A percentile compares a stretch with the other conserved stretches of the same genome.
Conservation (phyloP, 2,888 invertebrate genomes). For the Hemaris fuciformis region DNA sequence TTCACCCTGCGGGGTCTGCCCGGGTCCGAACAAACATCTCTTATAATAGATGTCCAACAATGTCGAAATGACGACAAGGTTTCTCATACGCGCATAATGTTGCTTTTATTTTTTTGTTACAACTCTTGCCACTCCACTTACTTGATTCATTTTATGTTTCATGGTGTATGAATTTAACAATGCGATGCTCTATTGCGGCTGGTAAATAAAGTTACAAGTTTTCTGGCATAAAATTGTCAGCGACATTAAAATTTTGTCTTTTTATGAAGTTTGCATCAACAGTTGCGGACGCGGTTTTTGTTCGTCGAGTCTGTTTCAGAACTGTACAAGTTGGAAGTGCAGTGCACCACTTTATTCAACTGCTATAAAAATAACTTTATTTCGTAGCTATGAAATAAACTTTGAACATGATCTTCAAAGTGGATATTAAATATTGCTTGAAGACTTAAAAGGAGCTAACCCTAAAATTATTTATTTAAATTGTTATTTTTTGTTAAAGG, state of each 20-base stretch:
- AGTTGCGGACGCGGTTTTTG: slow-evolving; percentile 64
- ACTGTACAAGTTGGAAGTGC: slow-evolving; percentile 55
- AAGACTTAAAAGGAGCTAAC: background rate
- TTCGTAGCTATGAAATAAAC: slow-evolving; percentile 50
- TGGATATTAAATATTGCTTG: slow-evolving; percentile 4
- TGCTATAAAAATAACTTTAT: slow-evolving; percentile 66
- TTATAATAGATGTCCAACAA: slow-evolving; percentile 69
- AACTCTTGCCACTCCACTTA: slow-evolving; percentile 35
- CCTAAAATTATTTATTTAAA: background rate
- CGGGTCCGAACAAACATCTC: slow-evolving; percentile 61
- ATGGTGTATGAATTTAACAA: background rate
- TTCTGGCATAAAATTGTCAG: background rate
- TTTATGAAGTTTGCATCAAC: slow-evolving; percentile 59
- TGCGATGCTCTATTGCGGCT: background rate
- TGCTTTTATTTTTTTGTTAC: slow-evolving; percentile 34
- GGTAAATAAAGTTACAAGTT: background rate
- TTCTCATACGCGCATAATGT: slow-evolving; percentile 38
- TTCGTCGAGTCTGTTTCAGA: slow-evolving; percentile 49
- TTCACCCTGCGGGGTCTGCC: slow-evolving; percentile 47
- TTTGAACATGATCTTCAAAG: slow-evolving; percentile 44
- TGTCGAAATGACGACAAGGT: slow-evolving; percentile 53
- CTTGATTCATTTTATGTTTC: background rate
- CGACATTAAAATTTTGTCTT: slow-evolving; percentile 34
- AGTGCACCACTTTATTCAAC: slow-evolving; percentile 52
- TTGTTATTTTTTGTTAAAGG: no score